Percentiles rank a stretch among this genome's conserved stretches.
Evolutionary conservation across 2,797 vertebrate species (phyloP).

Genomic region (Hyperoplus immaculatus): DNA sequence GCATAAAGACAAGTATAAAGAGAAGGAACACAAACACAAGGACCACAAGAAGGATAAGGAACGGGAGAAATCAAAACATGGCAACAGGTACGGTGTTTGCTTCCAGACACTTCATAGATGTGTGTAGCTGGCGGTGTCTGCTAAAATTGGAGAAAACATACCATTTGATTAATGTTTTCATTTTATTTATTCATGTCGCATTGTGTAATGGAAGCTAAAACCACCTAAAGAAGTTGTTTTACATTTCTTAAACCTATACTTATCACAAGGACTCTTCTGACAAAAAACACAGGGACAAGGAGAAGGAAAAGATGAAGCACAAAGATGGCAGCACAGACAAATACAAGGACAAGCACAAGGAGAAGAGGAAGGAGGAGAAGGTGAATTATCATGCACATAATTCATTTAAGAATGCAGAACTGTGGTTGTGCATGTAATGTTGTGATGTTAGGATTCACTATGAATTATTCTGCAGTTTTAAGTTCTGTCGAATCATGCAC

Average conservation of each 20-base stretch:
- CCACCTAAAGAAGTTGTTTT: background rate
- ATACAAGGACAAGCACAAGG: conserved; percentile 90
- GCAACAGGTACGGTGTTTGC: conserved; percentile 89
- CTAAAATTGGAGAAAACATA: background rate
- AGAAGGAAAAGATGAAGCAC: conserved; percentile 91
- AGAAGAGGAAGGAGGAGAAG: conserved; percentile 95
- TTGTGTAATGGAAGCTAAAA: background rate
- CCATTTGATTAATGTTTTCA: background rate
- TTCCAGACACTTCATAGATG: background rate
- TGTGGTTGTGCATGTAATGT: background rate
- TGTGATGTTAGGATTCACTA: background rate
- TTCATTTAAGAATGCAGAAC: background rate
- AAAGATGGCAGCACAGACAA: conserved; percentile 93
- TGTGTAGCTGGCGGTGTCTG: conserved; percentile 7
- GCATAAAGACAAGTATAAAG: conserved; percentile 98
- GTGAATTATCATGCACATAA: conserved; percentile 72
- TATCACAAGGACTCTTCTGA: conserved; percentile 94
- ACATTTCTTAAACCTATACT: conserved; percentile 72
- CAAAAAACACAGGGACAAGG: conserved; percentile 96
- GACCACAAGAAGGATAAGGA: conserved; percentile 99
- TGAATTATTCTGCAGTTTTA: background rate
- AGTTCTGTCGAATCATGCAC: background rate
- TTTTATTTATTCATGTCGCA: too few species aligned
- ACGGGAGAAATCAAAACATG: conserved; percentile 95
- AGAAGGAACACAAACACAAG: conserved; percentile 98